phyloP scores from a whole-genome alignment of 2,797 vertebrate genomes.

The Bufotes viridis region DNA sequence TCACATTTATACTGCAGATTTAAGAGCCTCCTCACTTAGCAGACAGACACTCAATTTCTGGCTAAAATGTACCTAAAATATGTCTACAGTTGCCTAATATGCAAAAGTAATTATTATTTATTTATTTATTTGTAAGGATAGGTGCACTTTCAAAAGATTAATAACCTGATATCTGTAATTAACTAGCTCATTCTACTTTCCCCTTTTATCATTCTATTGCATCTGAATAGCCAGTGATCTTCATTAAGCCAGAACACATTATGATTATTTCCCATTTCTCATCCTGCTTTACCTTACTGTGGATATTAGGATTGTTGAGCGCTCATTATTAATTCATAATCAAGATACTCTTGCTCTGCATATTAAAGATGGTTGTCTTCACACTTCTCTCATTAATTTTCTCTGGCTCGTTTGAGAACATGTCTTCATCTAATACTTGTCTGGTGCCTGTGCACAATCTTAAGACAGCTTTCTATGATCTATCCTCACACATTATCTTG shows the following conservation, averaged over 20 bases:
- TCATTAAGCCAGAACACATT: constrained; percentile 23
- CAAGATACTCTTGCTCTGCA: constrained; percentile 43
- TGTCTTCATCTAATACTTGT: constrained; percentile 46
- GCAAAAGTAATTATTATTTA: too few species aligned
- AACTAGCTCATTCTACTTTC: background rate
- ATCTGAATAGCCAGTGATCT: constrained; percentile 26
- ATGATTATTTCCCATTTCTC: constrained; percentile 3
- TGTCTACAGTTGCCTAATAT: too few species aligned
- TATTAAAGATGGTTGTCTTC: constrained; percentile 36
- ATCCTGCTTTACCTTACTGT: constrained; percentile 41
- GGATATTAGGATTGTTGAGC: constrained; percentile 48
- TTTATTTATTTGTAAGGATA: background rate
- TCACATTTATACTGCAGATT: too few species aligned
- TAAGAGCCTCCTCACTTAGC: too few species aligned
- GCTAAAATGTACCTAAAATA: too few species aligned
- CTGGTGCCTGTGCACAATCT: constrained; percentile 23
- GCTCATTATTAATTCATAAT: constrained; percentile 55
- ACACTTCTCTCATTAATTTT: constrained; percentile 51
- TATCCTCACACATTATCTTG: constrained; percentile 36
- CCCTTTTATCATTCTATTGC: constrained; percentile 6
- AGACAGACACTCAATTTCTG: too few species aligned
- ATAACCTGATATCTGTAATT: background rate
- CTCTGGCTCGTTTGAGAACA: constrained; percentile 27
- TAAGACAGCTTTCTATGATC: constrained; percentile 32
- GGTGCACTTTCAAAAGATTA: background rate